These are phyloP conservation scores for Scelioninae gen. 1 DNA, from an alignment of 2,888 invertebrate species.

Conservation along the genomic window DNA sequence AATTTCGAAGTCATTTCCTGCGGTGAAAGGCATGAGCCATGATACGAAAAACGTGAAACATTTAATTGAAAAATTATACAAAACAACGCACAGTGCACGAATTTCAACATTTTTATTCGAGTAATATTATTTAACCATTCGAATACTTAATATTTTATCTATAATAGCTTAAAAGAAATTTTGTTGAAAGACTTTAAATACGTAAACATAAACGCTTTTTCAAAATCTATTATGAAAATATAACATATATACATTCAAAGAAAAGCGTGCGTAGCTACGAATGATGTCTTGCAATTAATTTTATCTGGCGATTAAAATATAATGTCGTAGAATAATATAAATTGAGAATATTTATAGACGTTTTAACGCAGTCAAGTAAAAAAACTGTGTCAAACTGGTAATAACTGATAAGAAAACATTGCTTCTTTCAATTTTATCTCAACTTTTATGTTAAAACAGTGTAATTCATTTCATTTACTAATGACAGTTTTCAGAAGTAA, in stretches of 20 bases:
- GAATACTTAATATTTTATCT: too few species aligned
- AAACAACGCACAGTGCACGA: constrained; percentile 4
- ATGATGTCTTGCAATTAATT: constrained; percentile 10
- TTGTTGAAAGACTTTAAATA: not conserved
- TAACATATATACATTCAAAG: too few species aligned
- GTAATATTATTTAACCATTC: not conserved
- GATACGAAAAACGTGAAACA: constrained; percentile 49
- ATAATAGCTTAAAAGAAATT: not conserved
- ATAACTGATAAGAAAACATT: constrained; percentile 59
- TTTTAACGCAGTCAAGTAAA: constrained; percentile 17
- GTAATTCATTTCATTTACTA: constrained; percentile 24
- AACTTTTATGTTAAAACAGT: constrained; percentile 37
- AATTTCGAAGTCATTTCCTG: constrained; percentile 49
- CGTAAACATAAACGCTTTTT: not conserved
- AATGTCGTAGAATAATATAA: constrained; percentile 11
- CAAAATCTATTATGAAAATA: not conserved
- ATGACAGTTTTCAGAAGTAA: constrained; percentile 16
- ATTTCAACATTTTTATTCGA: not conserved
- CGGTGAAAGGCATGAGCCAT: constrained; percentile 42
- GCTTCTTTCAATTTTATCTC: constrained; percentile 55
- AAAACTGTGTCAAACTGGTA: constrained; percentile 57
- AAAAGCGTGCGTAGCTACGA: not conserved
- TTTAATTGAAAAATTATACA: constrained; percentile 51
- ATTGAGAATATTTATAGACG: constrained; percentile 20
- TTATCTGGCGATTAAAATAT: constrained; percentile 30